Base-by-base conservation (phyloP, 2,113 vertebrate genomes). In the Rhagologus leucostigma region DNA sequence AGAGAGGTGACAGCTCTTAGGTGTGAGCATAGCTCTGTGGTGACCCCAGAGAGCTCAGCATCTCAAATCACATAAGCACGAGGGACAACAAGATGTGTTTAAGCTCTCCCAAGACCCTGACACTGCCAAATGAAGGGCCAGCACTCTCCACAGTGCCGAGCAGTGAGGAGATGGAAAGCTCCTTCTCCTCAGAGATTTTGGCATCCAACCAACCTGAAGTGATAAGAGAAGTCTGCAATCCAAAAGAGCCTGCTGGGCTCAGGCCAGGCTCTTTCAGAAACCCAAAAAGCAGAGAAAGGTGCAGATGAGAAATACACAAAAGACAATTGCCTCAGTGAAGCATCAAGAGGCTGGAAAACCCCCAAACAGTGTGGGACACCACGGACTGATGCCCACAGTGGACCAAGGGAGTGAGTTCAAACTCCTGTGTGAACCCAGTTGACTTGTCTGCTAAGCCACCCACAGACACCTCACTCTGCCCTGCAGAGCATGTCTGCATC, bases 21-120 rank as follows among this genome's bases (percentile, higher is more conserved):
- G 65, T 22, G 10, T 18, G 33, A 44, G 24, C 0, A 0, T 2
- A n/a, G 57, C 6, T 0, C 24, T 35, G 53, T 37, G 39, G 32
- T 24, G 59, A 24, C 14, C 49, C 50, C 4, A 3, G 63, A 56
- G 67, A 27, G 24, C 41, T 64, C 5, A 0, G 18, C 27, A 20
- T 32, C 75, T 56, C 60, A 33, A 11, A 70, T 49, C 42, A 32
- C 60, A 21, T 22, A 20, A 56, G n/a, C 37, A 78, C 41, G 57
- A 74, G 27, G 46, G 24, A 70, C 16, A 39, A 8, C 0, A 29
- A 27, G 21, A 32, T 26, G 21, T 16, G 3, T 83, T 67, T 41
- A 16, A 84, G 20, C 24, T 71, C 35, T 59, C 44, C 30, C 63
- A 44, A 68, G n/a, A 30, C 12, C 4, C n/a, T 49, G 42, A 14